A percentile compares a stretch with the other conserved stretches of the same genome.
These are phyloP conservation scores for Leptinotarsa peninsularis DNA, from an alignment of 2,888 invertebrate genomes.

Conservation along the genomic window DNA sequence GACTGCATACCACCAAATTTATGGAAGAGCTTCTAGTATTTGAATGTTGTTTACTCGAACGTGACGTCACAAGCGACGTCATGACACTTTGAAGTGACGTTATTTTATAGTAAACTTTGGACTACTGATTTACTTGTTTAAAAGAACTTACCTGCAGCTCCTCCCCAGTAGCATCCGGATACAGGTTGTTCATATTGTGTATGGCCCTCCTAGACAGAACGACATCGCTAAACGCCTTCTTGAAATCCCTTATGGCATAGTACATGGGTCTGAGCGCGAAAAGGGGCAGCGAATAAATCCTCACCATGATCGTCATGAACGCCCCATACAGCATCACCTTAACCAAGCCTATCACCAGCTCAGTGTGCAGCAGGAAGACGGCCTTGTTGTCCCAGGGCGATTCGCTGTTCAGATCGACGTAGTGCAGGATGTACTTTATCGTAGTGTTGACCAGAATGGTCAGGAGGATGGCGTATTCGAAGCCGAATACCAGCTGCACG, in stretches of 20 bases:
- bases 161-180: constrained; percentile 94
- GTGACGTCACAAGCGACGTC: too few relatives aligned
- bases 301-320: constrained; percentile 96
- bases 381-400: constrained; percentile 99
- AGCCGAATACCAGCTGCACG: constrained; percentile 98
- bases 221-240: constrained; percentile 97
- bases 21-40: too few relatives aligned
- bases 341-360: constrained; percentile 90
- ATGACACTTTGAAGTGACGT: not conserved
- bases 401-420: constrained; percentile 90
- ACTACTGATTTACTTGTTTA: not conserved
- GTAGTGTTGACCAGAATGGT: constrained; percentile 93
- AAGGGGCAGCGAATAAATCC: constrained; percentile 94
- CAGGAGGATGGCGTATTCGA: constrained; percentile 97
- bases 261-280: constrained; percentile 99
- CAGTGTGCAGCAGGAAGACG: constrained; percentile 95
- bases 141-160: constrained; percentile 74
- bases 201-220: constrained; percentile 96
- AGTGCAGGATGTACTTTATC: constrained; percentile 91
- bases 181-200: constrained; percentile 97
- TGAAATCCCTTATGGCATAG: constrained; percentile 96
- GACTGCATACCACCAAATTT: too few relatives aligned
- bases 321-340: constrained; percentile 84
- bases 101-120: not conserved
- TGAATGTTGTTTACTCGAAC: too few relatives aligned